These are phyloP conservation scores for Schizopygopsis pylzovi DNA, from an alignment of 2,797 vertebrate species.

Conservation along the genomic window DNA sequence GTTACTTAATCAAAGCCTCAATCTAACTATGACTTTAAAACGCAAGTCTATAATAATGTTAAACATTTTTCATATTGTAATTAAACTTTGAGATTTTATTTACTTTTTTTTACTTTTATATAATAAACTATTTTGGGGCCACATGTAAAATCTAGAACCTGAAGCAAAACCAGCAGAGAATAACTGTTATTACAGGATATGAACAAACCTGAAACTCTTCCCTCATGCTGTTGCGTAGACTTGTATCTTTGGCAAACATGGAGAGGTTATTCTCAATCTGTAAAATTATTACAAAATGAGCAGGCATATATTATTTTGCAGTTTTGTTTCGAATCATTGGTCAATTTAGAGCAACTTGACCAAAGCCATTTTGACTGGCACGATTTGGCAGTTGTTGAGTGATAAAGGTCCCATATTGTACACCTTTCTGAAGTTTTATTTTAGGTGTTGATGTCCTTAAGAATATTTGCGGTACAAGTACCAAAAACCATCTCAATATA, in stretches of 20 bases:
- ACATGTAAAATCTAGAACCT: background rate
- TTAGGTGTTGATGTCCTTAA: too few relatives aligned
- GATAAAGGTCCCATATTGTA: too few relatives aligned
- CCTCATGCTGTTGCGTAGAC: slow-evolving; percentile 17
- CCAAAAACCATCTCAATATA: too few relatives aligned
- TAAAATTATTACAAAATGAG: slow-evolving; percentile 4
- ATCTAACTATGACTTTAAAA: background rate
- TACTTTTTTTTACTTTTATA: background rate
- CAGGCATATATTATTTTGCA: slow-evolving; percentile 1
- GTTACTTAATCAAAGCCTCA: background rate
- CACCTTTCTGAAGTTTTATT: too few relatives aligned
- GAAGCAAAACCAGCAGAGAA: background rate
- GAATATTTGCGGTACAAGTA: too few relatives aligned
- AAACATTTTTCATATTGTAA: background rate
- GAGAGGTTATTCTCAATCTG: slow-evolving; percentile 74
- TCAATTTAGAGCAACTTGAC: background rate
- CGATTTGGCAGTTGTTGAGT: slow-evolving; percentile 24
- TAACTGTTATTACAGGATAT: background rate
- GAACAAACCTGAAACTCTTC: slow-evolving; percentile 36
- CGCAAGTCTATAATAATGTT: background rate
- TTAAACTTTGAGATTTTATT: background rate
- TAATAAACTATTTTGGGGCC: background rate
- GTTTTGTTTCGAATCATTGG: background rate
- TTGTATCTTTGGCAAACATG: slow-evolving; percentile 59
- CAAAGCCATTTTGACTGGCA: background rate